phyloP scores from a whole-genome alignment of 1,140 invertebrate genomes.

The Hestina assimilis region DNA sequence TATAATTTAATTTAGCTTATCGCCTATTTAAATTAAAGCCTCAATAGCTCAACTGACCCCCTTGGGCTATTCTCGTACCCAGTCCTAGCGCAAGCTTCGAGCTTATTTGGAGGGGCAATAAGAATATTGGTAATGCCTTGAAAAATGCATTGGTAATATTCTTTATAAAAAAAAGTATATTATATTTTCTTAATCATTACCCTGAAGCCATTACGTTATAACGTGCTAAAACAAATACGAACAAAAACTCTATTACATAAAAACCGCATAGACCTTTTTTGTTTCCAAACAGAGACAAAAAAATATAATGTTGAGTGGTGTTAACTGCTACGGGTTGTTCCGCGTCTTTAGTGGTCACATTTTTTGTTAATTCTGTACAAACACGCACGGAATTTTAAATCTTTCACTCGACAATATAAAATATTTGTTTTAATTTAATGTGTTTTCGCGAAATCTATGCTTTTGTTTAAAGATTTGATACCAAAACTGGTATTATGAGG shows the following conservation, averaged over 20 bases:
- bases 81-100: too few relatives aligned
- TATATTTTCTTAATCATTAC: conserved; percentile 2
- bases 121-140: too few relatives aligned
- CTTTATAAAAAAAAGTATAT: background rate
- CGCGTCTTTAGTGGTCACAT: conserved; percentile 32
- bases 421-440: background rate
- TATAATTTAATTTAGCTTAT: too few relatives aligned
- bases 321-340: conserved; percentile 48
- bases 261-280: conserved; percentile 59
- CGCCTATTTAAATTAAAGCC: too few relatives aligned
- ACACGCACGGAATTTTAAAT: conserved; percentile 11
- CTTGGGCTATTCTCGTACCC: too few relatives aligned
- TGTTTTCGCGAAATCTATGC: conserved; percentile 9
- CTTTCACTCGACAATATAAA: background rate
- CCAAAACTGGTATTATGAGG: conserved; percentile 17
- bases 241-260: conserved; percentile 56
- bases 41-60: too few relatives aligned
- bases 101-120: too few relatives aligned
- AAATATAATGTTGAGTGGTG: conserved; percentile 44
- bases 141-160: too few relatives aligned
- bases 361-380: conserved; percentile 23
- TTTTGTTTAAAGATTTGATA: conserved; percentile 15
- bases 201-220: conserved; percentile 39
- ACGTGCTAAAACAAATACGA: conserved; percentile 65
- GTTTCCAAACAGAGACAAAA: conserved; percentile 47